These are phyloP conservation scores for Heteropelma amictum DNA, from an alignment of 2,888 invertebrate species.

Conservation along the genomic window DNA sequence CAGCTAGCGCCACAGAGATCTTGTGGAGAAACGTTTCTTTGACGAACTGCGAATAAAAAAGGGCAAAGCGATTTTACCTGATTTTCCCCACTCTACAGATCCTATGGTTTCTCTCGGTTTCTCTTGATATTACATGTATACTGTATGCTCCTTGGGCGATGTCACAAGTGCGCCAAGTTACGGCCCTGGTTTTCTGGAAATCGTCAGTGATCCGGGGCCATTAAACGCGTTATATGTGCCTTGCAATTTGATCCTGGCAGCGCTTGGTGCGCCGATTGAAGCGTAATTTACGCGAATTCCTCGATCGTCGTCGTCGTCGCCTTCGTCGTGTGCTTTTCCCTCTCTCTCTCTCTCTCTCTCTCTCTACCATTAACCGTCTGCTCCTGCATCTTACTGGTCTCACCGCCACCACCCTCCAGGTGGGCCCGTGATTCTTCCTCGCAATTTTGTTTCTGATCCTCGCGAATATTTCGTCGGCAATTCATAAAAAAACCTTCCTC, in stretches of 20 bases:
- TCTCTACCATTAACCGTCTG: not conserved
- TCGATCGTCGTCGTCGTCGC: slow-evolving; percentile 56
- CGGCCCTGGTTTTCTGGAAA: slow-evolving; percentile 75
- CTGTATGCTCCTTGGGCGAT: not conserved
- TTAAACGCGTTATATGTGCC: slow-evolving; percentile 75
- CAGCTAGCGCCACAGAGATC: not conserved
- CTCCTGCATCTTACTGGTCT: not conserved
- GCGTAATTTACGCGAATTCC: slow-evolving; percentile 73
- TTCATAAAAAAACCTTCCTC: no score
- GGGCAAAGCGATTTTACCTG: slow-evolving; percentile 1
- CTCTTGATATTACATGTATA: not conserved
- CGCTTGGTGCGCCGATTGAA: slow-evolving; percentile 68
- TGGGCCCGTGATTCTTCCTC: slow-evolving; percentile 53
- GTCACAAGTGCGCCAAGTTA: slow-evolving; percentile 36
- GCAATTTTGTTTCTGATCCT: slow-evolving; percentile 21
- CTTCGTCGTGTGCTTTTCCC: not conserved
- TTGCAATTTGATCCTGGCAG: slow-evolving; percentile 73
- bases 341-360: not conserved
- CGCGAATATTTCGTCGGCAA: not conserved
- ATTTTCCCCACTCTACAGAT: not conserved
- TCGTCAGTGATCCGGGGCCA: slow-evolving; percentile 72
- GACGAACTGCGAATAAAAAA: slow-evolving; percentile 3
- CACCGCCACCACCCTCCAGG: slow-evolving; percentile 58
- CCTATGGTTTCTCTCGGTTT: not conserved
- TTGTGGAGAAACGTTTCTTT: not conserved